These are phyloP conservation scores for Pandemis heparana DNA, from an alignment of 2,888 invertebrate species.

Conservation along the genomic window DNA sequence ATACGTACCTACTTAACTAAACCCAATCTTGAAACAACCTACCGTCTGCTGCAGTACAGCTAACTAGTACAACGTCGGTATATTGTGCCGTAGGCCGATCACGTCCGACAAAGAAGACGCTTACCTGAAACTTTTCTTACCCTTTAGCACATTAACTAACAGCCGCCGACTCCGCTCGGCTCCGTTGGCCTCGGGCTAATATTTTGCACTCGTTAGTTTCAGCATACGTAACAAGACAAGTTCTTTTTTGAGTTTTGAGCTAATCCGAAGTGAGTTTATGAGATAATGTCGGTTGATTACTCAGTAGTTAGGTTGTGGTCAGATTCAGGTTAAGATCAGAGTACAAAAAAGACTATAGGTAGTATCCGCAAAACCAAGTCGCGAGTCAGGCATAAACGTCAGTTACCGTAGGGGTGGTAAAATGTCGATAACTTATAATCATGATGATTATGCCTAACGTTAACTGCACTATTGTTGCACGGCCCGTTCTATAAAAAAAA, in stretches of 20 bases:
- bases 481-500: too few species aligned
- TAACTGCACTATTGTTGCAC: too few species aligned
- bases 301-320: constrained; percentile 4
- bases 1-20: not conserved
- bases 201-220: constrained; percentile 43
- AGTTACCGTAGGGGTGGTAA: too few species aligned
- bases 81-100: constrained; percentile 69
- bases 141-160: constrained; percentile 83
- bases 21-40: too few species aligned
- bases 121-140: constrained; percentile 83
- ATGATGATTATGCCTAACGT: too few species aligned
- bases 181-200: constrained; percentile 48
- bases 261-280: constrained; percentile 14
- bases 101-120: constrained; percentile 80
- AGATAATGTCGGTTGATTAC: constrained; percentile 27
- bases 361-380: too few species aligned
- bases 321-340: not conserved
- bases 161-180: constrained; percentile 64
- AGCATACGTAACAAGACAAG: constrained; percentile 39
- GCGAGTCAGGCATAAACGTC: too few species aligned
- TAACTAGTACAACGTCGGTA: constrained; percentile 43
- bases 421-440: too few species aligned
- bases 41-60: constrained; percentile 7
- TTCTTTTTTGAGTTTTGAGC: constrained; percentile 41
- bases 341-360: not conserved